phyloP scores from a whole-genome alignment of 2,113 vertebrate species.

The Sceloporus tristichus region DNA sequence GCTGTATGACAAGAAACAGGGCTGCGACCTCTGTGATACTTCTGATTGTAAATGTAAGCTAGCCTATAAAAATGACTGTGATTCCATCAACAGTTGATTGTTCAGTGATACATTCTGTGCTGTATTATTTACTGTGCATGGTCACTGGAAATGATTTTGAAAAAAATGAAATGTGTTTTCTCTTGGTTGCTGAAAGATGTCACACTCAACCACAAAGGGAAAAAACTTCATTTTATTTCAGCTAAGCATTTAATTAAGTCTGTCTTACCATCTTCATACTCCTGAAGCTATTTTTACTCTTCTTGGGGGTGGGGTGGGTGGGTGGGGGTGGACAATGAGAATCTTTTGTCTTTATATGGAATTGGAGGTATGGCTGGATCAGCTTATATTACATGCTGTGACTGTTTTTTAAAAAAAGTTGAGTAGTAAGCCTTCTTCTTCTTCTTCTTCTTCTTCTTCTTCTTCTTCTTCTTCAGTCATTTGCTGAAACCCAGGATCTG shows the following conservation, averaged over 20 bases:
- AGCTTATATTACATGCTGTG: not conserved
- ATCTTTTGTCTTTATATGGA: not conserved
- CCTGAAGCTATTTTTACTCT: slow-evolving; percentile 5
- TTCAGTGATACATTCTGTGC: slow-evolving; percentile 62
- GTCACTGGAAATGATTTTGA: slow-evolving; percentile 44
- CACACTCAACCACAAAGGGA: not conserved
- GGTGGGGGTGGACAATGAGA: too few relatives aligned
- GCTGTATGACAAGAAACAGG: slow-evolving; percentile 78
- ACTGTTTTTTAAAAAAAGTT: not conserved
- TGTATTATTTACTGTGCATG: slow-evolving; percentile 51
- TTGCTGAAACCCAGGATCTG: too few relatives aligned
- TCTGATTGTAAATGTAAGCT: slow-evolving; percentile 81
- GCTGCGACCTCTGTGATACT: slow-evolving; percentile 75
- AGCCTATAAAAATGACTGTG: slow-evolving; percentile 75
- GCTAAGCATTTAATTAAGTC: not conserved
- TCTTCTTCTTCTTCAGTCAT: not conserved
- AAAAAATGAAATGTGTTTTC: slow-evolving; percentile 26
- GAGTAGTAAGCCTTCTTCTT: not conserved
- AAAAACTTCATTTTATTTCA: slow-evolving; percentile 30
- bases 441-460: not conserved
- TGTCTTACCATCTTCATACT: slow-evolving; percentile 10
- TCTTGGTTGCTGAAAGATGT: slow-evolving; percentile 4
- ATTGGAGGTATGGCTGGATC: slow-evolving; percentile 2
- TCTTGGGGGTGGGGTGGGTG: not conserved
- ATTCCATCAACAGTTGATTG: slow-evolving; percentile 75